phyloP scores from a whole-genome alignment of 1,140 invertebrate species.

The Trachymyrmex septentrionalis region DNA sequence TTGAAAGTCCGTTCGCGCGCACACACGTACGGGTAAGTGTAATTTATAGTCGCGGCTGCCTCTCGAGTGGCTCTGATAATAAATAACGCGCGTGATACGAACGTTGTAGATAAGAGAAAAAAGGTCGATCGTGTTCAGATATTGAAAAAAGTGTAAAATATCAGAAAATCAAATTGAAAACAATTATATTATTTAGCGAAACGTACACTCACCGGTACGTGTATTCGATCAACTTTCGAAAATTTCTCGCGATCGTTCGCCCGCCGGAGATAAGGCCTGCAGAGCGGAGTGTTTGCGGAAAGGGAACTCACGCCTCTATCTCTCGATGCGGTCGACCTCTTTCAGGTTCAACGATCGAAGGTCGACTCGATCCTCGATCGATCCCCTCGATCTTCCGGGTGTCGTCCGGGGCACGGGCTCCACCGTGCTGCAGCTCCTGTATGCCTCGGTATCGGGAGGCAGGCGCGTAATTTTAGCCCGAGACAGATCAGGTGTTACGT shows the following conservation, averaged over 20 bases:
- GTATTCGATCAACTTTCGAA: background rate
- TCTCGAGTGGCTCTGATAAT: slow-evolving; percentile 40
- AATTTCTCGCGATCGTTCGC: background rate
- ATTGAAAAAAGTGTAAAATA: background rate
- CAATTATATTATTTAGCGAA: background rate
- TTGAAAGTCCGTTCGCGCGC: background rate
- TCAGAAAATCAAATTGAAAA: background rate
- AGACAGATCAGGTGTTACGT: slow-evolving; percentile 79
- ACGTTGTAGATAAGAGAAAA: slow-evolving; percentile 16
- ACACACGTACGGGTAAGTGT: slow-evolving; percentile 7
- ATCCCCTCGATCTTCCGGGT: slow-evolving; percentile 72
- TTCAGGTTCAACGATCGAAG: slow-evolving; percentile 70
- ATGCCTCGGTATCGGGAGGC: slow-evolving; percentile 31
- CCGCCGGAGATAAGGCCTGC: too few species aligned
- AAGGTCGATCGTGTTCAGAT: slow-evolving; percentile 15
- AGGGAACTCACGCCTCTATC: slow-evolving; percentile 3
- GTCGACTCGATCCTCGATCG: slow-evolving; percentile 62
- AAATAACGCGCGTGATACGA: slow-evolving; percentile 40
- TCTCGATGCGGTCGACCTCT: slow-evolving; percentile 37
- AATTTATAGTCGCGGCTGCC: slow-evolving; percentile 50
- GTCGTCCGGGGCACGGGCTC: slow-evolving; percentile 43
- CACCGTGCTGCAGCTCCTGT: slow-evolving; percentile 26
- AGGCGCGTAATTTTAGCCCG: slow-evolving; percentile 72
- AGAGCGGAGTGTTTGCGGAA: slow-evolving; percentile 1
- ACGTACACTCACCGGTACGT: too few species aligned